Evolutionary conservation across 2,113 vertebrate genomes (phyloP).

Genomic region (Apodemus speciosus): DNA sequence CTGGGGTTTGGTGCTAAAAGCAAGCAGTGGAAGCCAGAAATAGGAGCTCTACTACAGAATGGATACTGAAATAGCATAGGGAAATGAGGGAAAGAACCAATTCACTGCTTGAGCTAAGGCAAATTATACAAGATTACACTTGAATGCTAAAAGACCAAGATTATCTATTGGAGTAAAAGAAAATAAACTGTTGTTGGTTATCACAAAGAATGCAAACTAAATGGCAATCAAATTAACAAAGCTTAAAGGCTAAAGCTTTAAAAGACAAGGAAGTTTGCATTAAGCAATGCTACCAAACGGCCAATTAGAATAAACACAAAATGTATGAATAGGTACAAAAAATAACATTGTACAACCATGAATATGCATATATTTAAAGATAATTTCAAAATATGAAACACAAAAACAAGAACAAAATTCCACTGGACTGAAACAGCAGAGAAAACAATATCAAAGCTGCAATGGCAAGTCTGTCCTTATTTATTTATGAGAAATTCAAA

Average conservation of each 20-base stretch:
- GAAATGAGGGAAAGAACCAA: neutral
- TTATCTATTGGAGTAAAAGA: neutral
- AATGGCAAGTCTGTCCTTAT: neutral
- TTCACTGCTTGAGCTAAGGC: neutral
- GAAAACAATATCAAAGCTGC: neutral
- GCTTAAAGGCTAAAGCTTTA: neutral
- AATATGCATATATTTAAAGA: neutral
- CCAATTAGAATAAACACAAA: neutral
- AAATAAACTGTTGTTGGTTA: neutral
- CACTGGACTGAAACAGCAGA: neutral
- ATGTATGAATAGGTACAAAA: neutral
- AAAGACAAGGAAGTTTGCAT: neutral
- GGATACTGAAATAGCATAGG: neutral
- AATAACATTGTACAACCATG: neutral
- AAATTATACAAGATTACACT: neutral
- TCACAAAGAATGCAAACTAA: neutral
- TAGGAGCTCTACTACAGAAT: neutral
- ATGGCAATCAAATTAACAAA: neutral
- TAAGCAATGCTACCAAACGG: neutral
- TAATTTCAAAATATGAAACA: neutral
- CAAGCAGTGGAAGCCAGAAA: neutral
- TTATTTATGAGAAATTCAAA: neutral
- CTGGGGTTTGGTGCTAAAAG: neutral
- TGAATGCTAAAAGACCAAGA: neutral
- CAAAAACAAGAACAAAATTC: neutral